phyloP scores from a whole-genome alignment of 2,113 vertebrate species.

The Python bivittatus region DNA sequence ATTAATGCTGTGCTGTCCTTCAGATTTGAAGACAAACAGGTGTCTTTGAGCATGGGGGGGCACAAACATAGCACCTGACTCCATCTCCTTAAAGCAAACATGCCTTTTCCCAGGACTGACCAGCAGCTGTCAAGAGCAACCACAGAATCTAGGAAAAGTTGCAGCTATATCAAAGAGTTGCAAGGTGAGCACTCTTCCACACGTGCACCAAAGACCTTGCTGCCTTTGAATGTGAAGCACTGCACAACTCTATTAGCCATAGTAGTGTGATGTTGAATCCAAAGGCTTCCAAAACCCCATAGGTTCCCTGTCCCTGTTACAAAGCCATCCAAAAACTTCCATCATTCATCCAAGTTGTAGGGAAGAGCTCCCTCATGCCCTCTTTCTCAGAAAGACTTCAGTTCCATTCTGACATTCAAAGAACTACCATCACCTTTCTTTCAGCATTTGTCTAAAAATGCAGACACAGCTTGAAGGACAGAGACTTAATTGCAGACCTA shows the following conservation, averaged over 20 bases:
- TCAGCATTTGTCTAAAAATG: neutral
- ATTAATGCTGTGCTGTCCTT: too few relatives aligned
- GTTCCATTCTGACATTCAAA: neutral
- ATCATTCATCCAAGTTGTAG: neutral
- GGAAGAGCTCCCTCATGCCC: neutral
- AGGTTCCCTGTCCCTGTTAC: neutral
- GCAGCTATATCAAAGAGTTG: neutral
- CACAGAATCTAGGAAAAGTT: neutral
- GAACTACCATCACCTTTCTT: neutral
- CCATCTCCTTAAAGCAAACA: too few relatives aligned
- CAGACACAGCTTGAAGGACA: neutral
- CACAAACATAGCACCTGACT: too few relatives aligned
- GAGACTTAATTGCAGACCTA: neutral
- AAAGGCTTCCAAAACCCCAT: neutral
- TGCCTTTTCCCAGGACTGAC: neutral
- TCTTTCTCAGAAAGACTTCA: neutral
- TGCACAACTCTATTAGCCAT: neutral
- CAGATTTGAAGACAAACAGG: too few relatives aligned
- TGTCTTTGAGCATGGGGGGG: too few relatives aligned
- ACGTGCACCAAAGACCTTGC: neutral
- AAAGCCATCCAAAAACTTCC: neutral
- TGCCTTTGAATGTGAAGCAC: neutral
- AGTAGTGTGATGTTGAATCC: neutral
- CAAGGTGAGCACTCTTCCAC: neutral
- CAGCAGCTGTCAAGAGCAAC: neutral